These are phyloP conservation scores for Pseudoatta argentina DNA, from an alignment of 1,140 invertebrate species.

Conservation along the genomic window DNA sequence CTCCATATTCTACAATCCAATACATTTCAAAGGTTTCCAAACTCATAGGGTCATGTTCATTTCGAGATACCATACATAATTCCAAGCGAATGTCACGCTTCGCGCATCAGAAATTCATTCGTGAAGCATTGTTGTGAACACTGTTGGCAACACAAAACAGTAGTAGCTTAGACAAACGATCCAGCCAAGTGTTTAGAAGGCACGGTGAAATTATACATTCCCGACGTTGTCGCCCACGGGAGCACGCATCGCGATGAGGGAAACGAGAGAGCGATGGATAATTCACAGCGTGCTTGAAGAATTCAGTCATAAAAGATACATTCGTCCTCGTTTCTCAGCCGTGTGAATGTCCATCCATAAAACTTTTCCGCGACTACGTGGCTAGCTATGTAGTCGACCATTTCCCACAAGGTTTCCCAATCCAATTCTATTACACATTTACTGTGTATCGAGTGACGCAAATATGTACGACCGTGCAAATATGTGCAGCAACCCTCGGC, in stretches of 20 bases:
- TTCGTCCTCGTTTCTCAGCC: constrained; percentile 34
- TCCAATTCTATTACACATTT: background rate
- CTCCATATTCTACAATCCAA: background rate
- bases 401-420: background rate
- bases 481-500: background rate
- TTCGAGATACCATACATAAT: background rate
- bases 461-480: constrained; percentile 21
- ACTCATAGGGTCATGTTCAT: constrained; percentile 13
- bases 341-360: constrained; percentile 50
- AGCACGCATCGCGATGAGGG: constrained; percentile 7
- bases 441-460: constrained; percentile 6
- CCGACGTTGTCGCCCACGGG: constrained; percentile 23
- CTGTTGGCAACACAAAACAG: constrained; percentile 33
- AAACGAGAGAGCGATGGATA: constrained; percentile 8
- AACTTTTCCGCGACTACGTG: constrained; percentile 55
- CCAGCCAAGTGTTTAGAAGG: constrained; percentile 42
- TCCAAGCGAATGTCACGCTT: background rate
- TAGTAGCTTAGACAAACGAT: constrained; percentile 33
- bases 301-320: constrained; percentile 58
- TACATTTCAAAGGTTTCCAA: constrained; percentile 18
- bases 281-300: constrained; percentile 53
- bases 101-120: constrained; percentile 39
- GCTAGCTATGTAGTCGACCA: background rate
- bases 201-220: constrained; percentile 54
- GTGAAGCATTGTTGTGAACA: constrained; percentile 36